These are phyloP conservation scores for Eudemis profundana DNA, from an alignment of 2,888 invertebrate genomes.

Conservation along the genomic window DNA sequence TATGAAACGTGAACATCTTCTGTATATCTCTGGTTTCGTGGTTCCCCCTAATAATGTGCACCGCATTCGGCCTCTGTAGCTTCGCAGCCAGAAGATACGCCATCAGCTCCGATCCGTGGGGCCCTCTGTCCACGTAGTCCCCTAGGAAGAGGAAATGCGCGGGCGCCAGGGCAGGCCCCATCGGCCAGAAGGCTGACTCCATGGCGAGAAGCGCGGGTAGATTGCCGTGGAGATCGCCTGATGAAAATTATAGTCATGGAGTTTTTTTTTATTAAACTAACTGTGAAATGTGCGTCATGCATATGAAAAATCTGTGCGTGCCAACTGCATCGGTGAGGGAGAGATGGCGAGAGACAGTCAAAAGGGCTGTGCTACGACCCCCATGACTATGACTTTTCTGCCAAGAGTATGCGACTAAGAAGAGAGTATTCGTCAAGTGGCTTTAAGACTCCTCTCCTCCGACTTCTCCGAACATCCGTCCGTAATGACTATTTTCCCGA, in stretches of 20 bases:
- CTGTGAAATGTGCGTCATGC: no score
- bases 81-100: conserved; percentile 90
- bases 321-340: no score
- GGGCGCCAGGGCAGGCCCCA: conserved; percentile 87
- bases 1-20: conserved; percentile 89
- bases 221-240: conserved; percentile 92
- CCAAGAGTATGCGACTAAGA: no score
- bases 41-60: conserved; percentile 89
- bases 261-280: no score
- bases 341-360: no score
- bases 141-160: conserved; percentile 89
- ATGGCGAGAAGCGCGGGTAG: conserved; percentile 88
- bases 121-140: conserved; percentile 91
- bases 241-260: not conserved
- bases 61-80: conserved; percentile 86
- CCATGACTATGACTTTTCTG: no score
- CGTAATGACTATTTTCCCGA: no score
- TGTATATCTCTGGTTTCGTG: conserved; percentile 91
- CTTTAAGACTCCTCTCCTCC: no score
- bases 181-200: conserved; percentile 89
- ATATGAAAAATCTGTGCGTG: no score
- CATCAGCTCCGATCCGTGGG: conserved; percentile 88
- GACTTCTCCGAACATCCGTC: no score
- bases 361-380: no score
- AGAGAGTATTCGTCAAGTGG: no score